Evolutionary conservation across 2,113 vertebrate genomes (phyloP).

Genomic region (Atractosteus spatula): DNA sequence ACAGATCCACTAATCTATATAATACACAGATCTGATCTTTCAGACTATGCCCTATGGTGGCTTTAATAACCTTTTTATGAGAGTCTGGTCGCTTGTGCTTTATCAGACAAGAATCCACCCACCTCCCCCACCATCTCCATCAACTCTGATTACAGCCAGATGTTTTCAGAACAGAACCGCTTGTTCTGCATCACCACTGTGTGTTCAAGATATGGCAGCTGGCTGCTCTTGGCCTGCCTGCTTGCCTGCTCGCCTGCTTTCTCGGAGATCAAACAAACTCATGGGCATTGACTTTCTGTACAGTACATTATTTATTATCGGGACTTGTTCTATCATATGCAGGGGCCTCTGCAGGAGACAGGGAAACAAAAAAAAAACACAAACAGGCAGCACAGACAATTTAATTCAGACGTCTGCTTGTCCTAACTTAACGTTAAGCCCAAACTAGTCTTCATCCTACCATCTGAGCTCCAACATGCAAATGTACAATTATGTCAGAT

Average conservation of each 20-base stretch:
- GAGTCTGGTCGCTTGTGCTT: no score
- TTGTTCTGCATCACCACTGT: constrained; percentile 13
- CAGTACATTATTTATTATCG: constrained; percentile 8
- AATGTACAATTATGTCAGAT: no score
- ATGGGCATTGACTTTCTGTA: background rate
- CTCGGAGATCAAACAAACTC: constrained; percentile 3
- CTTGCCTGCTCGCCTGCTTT: no score
- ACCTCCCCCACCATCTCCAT: background rate
- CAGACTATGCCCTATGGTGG: no score
- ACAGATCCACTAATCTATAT: no score
- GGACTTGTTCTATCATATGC: constrained; percentile 5
- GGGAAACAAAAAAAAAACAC: constrained; percentile 6
- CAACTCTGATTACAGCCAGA: constrained; percentile 27
- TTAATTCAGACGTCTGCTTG: no score
- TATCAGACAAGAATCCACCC: background rate
- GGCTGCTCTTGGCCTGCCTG: constrained; percentile 8
- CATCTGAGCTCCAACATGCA: no score
- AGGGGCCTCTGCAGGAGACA: background rate
- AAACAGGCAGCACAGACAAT: background rate
- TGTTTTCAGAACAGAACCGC: constrained; percentile 13
- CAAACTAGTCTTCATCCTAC: no score
- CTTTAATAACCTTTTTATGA: no score
- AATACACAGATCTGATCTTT: no score
- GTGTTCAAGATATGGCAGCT: constrained; percentile 9
- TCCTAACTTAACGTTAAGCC: no score